Evolutionary conservation across 2,113 vertebrate species (phyloP).

Genomic region (Pimephales promelas): DNA sequence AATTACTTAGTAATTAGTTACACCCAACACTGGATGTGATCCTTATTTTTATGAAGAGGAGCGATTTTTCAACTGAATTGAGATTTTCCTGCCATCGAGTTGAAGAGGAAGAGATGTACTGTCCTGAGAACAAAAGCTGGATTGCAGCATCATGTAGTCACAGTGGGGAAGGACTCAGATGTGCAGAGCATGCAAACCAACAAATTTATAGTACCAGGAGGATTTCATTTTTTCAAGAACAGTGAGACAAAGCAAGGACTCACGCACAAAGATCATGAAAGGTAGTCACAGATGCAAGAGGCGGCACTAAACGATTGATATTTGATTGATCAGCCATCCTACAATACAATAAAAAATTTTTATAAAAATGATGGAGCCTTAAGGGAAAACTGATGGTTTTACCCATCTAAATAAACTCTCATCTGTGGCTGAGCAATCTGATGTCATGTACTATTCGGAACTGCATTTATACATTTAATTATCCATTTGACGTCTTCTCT

Average conservation of each 20-base stretch:
- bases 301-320: too few species aligned
- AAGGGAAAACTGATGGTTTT: not conserved
- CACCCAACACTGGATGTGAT: too few species aligned
- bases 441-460: not conserved
- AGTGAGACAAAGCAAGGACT: not conserved
- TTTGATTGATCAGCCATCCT: too few species aligned
- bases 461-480: constrained; percentile 23
- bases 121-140: not conserved
- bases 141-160: not conserved
- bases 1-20: too few species aligned
- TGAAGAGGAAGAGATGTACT: too few species aligned
- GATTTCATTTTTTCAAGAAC: not conserved
- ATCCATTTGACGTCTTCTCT: not conserved
- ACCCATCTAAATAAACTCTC: not conserved
- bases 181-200: constrained; percentile 7
- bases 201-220: not conserved
- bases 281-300: too few species aligned
- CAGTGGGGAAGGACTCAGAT: not conserved
- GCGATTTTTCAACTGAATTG: too few species aligned
- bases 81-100: too few species aligned
- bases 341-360: not conserved
- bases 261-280: too few species aligned
- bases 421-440: not conserved
- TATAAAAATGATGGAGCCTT: not conserved
- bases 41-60: too few species aligned